Percentiles rank a stretch among this genome's conserved stretches.
phyloP scores from a whole-genome alignment of 2,797 vertebrate genomes.

The Chelon auratus region DNA sequence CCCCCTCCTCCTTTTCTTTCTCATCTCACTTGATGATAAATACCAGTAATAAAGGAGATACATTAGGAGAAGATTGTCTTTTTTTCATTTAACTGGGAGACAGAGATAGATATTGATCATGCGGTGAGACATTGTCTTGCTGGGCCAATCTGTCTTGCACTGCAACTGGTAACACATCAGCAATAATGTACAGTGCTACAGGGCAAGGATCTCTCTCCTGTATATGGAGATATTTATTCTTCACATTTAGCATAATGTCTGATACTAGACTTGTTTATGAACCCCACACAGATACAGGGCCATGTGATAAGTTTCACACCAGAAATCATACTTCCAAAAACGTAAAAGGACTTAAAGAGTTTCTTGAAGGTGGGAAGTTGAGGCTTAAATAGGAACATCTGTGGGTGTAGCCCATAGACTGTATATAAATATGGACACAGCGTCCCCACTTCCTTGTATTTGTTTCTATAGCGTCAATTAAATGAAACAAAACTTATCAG shows the following conservation, averaged over 20 bases:
- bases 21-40: constrained; percentile 79
- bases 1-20: constrained; percentile 33
- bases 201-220: constrained; percentile 47
- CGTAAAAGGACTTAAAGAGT: too few species aligned
- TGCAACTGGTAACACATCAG: constrained; percentile 66
- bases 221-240: constrained; percentile 50
- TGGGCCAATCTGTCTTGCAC: constrained; percentile 67
- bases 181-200: constrained; percentile 57
- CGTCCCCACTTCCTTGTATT: too few species aligned
- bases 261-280: constrained; percentile 53
- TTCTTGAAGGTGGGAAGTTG: too few species aligned
- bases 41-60: constrained; percentile 79
- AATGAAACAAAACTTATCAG: too few species aligned
- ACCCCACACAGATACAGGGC: constrained; percentile 15
- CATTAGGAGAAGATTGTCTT: constrained; percentile 80
- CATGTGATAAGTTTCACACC: constrained; percentile 16
- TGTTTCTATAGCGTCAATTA: too few species aligned
- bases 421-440: too few species aligned
- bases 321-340: constrained; percentile 2
- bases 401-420: too few species aligned
- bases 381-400: too few species aligned
- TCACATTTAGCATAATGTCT: constrained; percentile 59
- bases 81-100: constrained; percentile 78
- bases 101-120: constrained; percentile 82
- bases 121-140: constrained; percentile 70